Conservation (phyloP, 2,113 vertebrate genomes). For the Herpetotheres cachinnans region DNA sequence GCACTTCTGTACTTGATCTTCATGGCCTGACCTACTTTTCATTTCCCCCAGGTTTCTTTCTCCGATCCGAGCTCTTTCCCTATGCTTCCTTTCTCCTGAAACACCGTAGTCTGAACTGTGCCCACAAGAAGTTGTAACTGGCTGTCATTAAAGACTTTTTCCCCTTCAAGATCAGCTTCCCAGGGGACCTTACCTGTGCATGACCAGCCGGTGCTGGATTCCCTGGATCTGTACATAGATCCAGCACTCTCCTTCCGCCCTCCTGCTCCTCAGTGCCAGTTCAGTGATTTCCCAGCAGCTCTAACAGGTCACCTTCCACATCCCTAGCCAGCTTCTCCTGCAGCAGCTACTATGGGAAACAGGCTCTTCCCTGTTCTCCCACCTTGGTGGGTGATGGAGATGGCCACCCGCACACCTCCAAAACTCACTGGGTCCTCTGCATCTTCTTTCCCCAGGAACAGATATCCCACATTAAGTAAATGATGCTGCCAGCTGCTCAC, state of each 20-base stretch:
- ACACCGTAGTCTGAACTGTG: not conserved
- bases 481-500: not conserved
- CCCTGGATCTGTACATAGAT: not conserved
- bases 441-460: not conserved
- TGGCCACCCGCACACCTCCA: not conserved
- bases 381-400: not conserved
- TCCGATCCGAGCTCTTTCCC: not conserved
- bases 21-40: constrained; percentile 48
- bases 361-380: not conserved
- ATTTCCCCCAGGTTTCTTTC: not conserved
- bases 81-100: not conserved
- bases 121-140: not conserved
- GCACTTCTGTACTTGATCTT: constrained; percentile 30
- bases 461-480: not conserved
- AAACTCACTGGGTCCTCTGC: not conserved
- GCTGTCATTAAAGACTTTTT: not conserved
- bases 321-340: not conserved
- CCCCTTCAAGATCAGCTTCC: not conserved
- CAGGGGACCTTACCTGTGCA: not conserved
- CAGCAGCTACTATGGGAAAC: not conserved
- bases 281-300: not conserved
- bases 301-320: not conserved
- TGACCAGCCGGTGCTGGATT: not conserved
- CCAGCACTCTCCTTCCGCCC: not conserved
- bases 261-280: not conserved